Base-by-base conservation (phyloP, 2,888 invertebrate species). In the Aspidiotus destructor region DNA sequence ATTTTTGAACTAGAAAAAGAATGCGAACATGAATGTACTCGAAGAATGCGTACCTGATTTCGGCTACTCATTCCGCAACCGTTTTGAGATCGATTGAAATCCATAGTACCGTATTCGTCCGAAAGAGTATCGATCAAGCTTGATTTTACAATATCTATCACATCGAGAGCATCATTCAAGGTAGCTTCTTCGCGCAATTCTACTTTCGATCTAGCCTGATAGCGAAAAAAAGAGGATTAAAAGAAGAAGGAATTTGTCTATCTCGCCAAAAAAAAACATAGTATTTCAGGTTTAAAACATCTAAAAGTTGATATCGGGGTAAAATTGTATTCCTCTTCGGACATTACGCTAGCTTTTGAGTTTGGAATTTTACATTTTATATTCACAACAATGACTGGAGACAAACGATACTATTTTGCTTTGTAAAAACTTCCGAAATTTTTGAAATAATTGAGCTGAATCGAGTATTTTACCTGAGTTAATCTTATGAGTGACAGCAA, bases 401-500 rank as follows among this genome's bases (percentile, higher is more conserved):
- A 28, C 28, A 5, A 28, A 28, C 28, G 28, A 28, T 28, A 28
- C 28, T 28, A 28, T 28, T 28, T 28, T 28, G 28, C 28, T 28
- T 28, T 28, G 28, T 28, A 28, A 28, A 28, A 3, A 28, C 28
- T 28, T 28, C 28, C 28, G 5, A 28, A 28, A 28, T 28, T 28
- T 28, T 5, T 5, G 5, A 28, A 28, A 28, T 28, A 28, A 28
- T 28, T 28, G 5, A 28, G 5, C 28, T 28, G 5, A 28, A 28
- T 28, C 28, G 5, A 28, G 28, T 28, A 28, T 48, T n/a, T 40
- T 58, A 85, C 86, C 80, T 88, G 86, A 16, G 93, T 88, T 15
- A 96, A 80, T 73, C 93, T 80, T 70, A 94, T 87, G 71, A 96
- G 82, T 0, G 92, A 94, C 78, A 94, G 91, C 10, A 96, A 80